Conservation (phyloP, 2,113 vertebrate species). For the Urocynchramus pylzowi region DNA sequence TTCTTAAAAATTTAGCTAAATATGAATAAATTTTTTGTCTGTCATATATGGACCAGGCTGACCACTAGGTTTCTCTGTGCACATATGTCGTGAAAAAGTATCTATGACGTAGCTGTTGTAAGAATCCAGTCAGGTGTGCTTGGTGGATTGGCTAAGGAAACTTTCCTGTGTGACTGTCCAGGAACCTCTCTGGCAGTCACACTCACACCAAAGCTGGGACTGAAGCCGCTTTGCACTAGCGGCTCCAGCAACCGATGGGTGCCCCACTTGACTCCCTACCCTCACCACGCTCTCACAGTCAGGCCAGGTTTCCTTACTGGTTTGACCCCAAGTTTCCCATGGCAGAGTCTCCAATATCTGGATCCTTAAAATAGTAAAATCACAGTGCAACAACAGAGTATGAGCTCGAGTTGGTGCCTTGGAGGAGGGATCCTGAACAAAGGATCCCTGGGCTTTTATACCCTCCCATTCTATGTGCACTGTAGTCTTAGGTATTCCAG, state of each 20-base stretch:
- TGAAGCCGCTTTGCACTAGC: accelerated
- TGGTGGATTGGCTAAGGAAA: background rate
- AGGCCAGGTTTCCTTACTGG: background rate
- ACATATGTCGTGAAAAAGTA: accelerated
- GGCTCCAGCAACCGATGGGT: background rate
- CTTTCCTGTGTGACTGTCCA: background rate
- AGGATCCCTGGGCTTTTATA: background rate
- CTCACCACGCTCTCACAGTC: background rate
- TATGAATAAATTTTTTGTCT: background rate
- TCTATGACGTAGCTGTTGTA: accelerated
- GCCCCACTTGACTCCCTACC: background rate
- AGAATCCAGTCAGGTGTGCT: background rate
- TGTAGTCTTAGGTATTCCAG: background rate
- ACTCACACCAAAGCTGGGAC: background rate
- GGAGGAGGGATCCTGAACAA: background rate
- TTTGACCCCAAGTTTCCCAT: background rate
- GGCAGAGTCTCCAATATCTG: background rate
- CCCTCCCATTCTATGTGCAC: accelerated
- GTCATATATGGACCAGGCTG: accelerated
- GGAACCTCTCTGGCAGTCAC: background rate
- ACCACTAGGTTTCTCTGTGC: background rate
- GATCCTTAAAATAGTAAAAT: background rate
- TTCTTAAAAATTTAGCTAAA: background rate
- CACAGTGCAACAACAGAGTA: background rate
- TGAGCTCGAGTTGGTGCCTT: background rate